Evolutionary conservation across 2,797 vertebrate species (phyloP), one percentile per base, ranked within the genome.

Genomic region (Sebastes steindachneri): DNA sequence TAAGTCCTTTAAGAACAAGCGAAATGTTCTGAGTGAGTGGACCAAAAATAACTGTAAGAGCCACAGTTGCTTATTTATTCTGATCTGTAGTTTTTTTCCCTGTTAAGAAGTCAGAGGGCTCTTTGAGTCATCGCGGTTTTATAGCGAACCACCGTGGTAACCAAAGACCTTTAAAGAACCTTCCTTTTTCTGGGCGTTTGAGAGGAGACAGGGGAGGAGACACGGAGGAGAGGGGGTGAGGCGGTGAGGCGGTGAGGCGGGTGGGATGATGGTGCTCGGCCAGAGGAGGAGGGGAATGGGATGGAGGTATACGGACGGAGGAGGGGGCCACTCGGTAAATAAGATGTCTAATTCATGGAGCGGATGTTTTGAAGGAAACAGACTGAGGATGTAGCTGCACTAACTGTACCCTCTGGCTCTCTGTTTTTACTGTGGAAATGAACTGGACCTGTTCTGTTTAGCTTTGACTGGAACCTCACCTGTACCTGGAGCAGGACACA

Each of bases 311-410:
- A 33, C 8, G 55, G 89, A 63, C 0, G 45, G 84, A 33, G 58
- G 82, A 51, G 91, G 91, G 82, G 80, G 80, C 14, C 28, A 48
- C 87, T 89, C 33, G 51, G 90, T 90, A 93, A 95, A 96, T 95
- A 95, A 95, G 90, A 94, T 92, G 87, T 92, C 91, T 92, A 88
- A 95, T 96, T 96, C 95, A 94, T 94, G 80, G 68, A 93, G 92
- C 93, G 95, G 95, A 96, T 96, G 95, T 96, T 96, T 96, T 96
- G 87, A 95, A 95, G 95, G 95, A 96, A 96, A 94, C 92, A 89
- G 87, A 80, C 90, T 86, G 91, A 94, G 93, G 94, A 96, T 90
- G 91, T 91, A 91, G 86, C 93, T 84, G 86, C 85, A 82, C 84
- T 83, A 58, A 86, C 89, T 91, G 89, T 73, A 86, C 89, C 89